Evolutionary conservation across 2,797 vertebrate species (phyloP), one percentile per base, ranked within the genome.

Genomic region (Sphenopsis melanotis): DNA sequence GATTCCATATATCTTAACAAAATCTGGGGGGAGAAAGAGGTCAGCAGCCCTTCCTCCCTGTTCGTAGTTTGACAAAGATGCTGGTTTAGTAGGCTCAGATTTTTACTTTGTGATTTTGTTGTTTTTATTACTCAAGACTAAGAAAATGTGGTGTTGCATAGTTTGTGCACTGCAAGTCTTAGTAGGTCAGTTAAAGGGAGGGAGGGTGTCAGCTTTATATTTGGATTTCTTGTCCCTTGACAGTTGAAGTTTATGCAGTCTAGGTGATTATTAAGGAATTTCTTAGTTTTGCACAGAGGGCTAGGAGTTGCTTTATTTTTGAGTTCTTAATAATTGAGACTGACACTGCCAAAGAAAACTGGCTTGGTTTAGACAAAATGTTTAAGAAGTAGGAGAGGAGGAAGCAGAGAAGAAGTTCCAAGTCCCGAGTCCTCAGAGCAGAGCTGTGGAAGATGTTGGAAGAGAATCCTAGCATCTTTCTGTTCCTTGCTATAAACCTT

Each of bases 331-430:
- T 83, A 65, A 78, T 13, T 71, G 69, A 81, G 15, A 49, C 61
- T 83, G 70, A 55, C 59, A 46, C 12, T 70, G 75, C 68, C 72
- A 75, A 89, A 70, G 52, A 84, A 92, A 80, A 77, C 64, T 27
- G 12, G 56, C 80, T 60, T 6, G 1, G 4, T 93, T 74, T 69
- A 60, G 41, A 64, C 12, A 75, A 55, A 77, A 85, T 57, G 7
- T 41, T 8, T 77, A 39, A 34, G 46, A 78, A 61, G 46, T 15
- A 66, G 66, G 37, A 91, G 34, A 91, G 42, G 22, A 92, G 46
- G 68, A 87, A 80, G 41, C 27, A 66, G 50, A 42, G 39, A 37
- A 76, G n/a, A 37, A 76, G n/a, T 71, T 71, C 74, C 64, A 78
- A 78, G 65, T 85, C 56, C 52, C 1, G 2, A 82, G 29, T 89